Conservation (phyloP, 1,140 invertebrate genomes). For the Drosophila arawakana region DNA sequence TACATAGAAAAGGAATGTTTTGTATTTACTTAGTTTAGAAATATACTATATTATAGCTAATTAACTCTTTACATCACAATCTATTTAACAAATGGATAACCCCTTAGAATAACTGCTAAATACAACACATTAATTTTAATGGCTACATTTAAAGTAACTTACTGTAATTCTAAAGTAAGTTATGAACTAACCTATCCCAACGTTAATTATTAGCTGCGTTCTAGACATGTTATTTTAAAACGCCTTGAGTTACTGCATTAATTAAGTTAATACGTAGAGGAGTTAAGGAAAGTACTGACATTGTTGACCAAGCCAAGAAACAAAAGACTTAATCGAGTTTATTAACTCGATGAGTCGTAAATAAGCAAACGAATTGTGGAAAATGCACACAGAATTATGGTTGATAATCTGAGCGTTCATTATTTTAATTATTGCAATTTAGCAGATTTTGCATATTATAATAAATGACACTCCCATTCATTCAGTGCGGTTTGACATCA, state of each 20-base stretch:
- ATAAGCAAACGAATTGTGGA: conserved; percentile 27
- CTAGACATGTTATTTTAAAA: too few relatives aligned
- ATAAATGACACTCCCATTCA: conserved; percentile 71
- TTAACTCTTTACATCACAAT: background rate
- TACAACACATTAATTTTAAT: conserved; percentile 1
- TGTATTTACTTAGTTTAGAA: too few relatives aligned
- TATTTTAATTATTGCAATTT: conserved; percentile 84
- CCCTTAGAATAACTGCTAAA: background rate
- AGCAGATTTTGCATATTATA: conserved; percentile 78
- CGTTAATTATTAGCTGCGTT: background rate
- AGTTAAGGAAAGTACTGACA: too few relatives aligned
- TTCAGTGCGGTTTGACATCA: conserved; percentile 62
- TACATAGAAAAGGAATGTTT: too few relatives aligned
- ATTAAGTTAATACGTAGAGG: too few relatives aligned
- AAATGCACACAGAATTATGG: conserved; percentile 66
- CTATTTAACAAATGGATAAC: background rate
- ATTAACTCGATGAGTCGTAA: background rate
- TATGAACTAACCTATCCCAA: conserved; percentile 5
- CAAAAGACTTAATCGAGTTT: background rate
- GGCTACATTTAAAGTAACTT: background rate
- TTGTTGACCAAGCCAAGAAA: too few relatives aligned
- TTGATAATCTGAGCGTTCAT: conserved; percentile 78
- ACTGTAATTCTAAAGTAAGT: background rate
- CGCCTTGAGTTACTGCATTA: too few relatives aligned
- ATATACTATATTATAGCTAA: too few relatives aligned